These are phyloP conservation scores for Ammodytes dubius DNA, from an alignment of 2,113 vertebrate species.

Conservation along the genomic window DNA sequence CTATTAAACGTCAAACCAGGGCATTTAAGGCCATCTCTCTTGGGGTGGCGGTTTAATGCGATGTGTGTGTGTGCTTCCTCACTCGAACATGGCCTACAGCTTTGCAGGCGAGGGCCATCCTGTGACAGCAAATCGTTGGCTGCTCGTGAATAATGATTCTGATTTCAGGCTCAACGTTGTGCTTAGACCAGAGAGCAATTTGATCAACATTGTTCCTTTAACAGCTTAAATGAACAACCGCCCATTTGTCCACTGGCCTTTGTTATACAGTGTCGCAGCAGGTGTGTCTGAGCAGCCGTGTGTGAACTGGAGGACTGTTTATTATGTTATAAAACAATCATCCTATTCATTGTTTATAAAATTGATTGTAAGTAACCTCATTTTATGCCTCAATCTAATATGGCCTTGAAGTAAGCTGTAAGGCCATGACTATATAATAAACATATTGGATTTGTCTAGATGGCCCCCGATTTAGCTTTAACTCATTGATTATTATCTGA, in stretches of 20 bases:
- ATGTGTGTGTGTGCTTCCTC: conserved; percentile 34
- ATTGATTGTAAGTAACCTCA: not conserved
- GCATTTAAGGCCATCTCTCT: conserved; percentile 16
- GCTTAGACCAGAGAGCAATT: conserved; percentile 44
- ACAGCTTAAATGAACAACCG: conserved; percentile 52
- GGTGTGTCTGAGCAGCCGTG: not conserved
- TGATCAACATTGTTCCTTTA: conserved; percentile 60
- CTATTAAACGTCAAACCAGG: conserved; percentile 7
- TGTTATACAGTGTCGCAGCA: not conserved
- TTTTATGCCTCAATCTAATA: not conserved
- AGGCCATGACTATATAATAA: no score
- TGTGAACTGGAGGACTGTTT: not conserved
- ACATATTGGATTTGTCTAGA: no score
- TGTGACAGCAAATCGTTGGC: conserved; percentile 73
- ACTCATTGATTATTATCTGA: no score
- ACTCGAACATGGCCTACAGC: conserved; percentile 54
- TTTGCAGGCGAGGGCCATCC: conserved; percentile 33
- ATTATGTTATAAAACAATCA: not conserved
- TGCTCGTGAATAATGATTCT: conserved; percentile 70
- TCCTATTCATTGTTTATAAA: not conserved
- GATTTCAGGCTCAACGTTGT: conserved; percentile 49
- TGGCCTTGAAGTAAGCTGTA: no score
- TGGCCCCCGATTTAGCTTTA: no score
- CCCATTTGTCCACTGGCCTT: conserved; percentile 29
- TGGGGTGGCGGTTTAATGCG: conserved; percentile 38